Evolutionary conservation across 2,888 invertebrate species (phyloP).

Genomic region (Tenthredo notha): DNA sequence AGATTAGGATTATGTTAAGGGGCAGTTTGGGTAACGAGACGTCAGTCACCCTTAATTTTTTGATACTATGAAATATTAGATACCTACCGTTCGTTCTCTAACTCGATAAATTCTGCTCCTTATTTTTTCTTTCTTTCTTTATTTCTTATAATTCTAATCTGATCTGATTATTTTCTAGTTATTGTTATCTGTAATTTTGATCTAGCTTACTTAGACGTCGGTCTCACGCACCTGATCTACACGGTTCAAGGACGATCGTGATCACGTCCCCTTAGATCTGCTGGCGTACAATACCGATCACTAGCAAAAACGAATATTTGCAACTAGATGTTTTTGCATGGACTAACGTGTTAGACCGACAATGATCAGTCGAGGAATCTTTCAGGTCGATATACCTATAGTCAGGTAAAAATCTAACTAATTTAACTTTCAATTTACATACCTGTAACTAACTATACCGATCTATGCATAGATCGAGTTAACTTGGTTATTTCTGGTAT

Average conservation of each 20-base stretch:
- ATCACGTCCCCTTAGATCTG: background rate
- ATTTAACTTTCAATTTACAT: conserved; percentile 22
- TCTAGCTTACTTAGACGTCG: background rate
- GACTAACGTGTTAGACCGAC: background rate
- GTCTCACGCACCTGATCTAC: conserved; percentile 39
- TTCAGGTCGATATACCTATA: background rate
- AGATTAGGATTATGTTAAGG: conserved; percentile 24
- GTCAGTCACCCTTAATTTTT: conserved; percentile 30
- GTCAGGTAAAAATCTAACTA: background rate
- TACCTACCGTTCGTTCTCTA: background rate
- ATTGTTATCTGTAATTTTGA: conserved; percentile 11
- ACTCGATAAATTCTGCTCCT: background rate
- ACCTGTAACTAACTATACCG: background rate
- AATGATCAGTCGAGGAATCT: background rate
- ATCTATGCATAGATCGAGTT: background rate
- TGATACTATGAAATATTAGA: background rate
- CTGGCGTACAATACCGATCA: background rate
- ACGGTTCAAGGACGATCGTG: conserved; percentile 25
- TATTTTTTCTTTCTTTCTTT: background rate
- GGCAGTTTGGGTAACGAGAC: conserved; percentile 5
- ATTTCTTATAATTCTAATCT: background rate
- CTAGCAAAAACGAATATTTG: background rate
- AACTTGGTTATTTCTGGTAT: background rate
- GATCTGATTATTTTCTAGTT: background rate
- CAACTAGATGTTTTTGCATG: background rate